Conservation (phyloP, 2,888 invertebrate species). For the Ectobius pallidus region DNA sequence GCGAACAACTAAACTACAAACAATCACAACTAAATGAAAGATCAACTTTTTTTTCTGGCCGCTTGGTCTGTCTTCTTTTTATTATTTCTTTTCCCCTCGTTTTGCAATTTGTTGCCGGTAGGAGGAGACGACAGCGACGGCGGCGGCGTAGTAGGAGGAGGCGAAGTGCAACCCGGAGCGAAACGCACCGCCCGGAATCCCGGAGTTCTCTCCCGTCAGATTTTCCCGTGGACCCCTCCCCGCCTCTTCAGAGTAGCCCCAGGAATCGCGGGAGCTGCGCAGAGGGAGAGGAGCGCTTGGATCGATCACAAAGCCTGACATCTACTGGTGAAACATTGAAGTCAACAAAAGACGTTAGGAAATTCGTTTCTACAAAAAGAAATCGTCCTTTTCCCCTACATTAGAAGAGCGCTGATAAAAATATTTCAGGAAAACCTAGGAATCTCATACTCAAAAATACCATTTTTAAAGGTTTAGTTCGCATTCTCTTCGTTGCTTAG, state of each 20-base stretch:
- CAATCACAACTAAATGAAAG: too few relatives aligned
- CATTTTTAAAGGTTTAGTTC: too few relatives aligned
- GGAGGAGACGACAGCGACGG: background rate
- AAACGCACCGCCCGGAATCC: conserved; percentile 16
- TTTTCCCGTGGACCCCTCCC: conserved; percentile 9
- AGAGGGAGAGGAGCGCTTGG: background rate
- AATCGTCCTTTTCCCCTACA: too few relatives aligned
- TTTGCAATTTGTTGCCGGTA: background rate
- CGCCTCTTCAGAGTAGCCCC: background rate
- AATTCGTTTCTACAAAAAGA: background rate
- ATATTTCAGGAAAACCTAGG: too few relatives aligned
- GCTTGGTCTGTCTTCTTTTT: too few relatives aligned
- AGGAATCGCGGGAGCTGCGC: background rate
- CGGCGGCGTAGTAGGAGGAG: background rate
- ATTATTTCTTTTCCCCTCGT: too few relatives aligned
- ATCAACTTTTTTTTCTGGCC: too few relatives aligned
- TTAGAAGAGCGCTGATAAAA: too few relatives aligned
- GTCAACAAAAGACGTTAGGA: background rate
- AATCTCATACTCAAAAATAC: too few relatives aligned
- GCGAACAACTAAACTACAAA: too few relatives aligned
- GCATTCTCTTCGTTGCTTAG: too few relatives aligned
- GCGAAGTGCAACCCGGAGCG: conserved; percentile 6
- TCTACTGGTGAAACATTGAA: conserved; percentile 14
- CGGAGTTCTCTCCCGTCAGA: conserved; percentile 22
- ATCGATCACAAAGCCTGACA: conserved; percentile 10